A percentile compares a stretch with the other conserved stretches of the same genome.
Evolutionary conservation across 2,113 vertebrate genomes (phyloP).

Genomic region (Leucosticte australis): DNA sequence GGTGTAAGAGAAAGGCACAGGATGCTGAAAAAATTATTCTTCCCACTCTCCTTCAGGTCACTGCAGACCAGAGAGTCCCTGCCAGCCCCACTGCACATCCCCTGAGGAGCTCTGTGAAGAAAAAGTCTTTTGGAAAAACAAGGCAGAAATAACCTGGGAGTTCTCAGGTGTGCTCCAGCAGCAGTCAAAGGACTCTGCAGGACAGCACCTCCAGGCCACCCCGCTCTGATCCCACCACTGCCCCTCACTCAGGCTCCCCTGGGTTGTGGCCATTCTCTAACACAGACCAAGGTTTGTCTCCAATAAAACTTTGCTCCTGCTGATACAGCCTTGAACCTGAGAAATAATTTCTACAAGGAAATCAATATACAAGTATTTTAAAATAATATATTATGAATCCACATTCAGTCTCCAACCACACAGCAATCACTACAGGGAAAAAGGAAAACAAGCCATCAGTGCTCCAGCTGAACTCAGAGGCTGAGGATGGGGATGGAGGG

Average conservation of each 20-base stretch:
- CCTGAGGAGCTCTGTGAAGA: not conserved
- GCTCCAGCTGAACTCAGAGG: not conserved
- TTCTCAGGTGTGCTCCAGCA: not conserved
- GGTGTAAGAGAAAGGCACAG: not conserved
- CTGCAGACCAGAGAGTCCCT: not conserved
- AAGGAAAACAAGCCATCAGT: not conserved
- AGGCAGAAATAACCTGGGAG: not conserved
- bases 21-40: not conserved
- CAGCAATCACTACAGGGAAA: not conserved
- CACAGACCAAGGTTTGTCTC: not conserved
- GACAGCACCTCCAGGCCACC: not conserved
- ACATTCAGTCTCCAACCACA: not conserved
- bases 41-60: not conserved
- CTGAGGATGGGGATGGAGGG: not conserved
- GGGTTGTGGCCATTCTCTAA: not conserved
- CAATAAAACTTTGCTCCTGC: slow-evolving; percentile 50
- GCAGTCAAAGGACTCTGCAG: not conserved
- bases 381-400: not conserved
- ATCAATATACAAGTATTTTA: not conserved
- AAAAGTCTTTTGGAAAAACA: not conserved
- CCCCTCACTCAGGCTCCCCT: not conserved
- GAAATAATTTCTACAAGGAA: not conserved
- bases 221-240: not conserved
- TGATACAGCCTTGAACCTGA: not conserved
- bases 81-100: not conserved